A percentile compares a stretch with the other conserved stretches of the same genome.
Conservation (phyloP, 2,888 invertebrate genomes). For the Nomada lathburiana region DNA sequence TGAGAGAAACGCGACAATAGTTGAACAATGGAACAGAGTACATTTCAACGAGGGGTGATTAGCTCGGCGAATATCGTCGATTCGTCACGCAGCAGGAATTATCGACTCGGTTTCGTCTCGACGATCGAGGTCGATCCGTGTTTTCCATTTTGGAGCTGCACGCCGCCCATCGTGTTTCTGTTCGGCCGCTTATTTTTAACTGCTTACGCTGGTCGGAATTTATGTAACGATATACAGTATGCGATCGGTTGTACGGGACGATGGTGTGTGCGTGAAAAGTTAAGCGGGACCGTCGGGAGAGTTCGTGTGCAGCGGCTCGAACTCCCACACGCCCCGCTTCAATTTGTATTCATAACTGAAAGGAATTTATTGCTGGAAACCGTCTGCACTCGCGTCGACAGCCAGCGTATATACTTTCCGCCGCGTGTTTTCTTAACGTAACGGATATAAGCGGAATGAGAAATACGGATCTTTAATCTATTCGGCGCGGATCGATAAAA, state of each 20-base stretch:
- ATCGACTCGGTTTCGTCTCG: constrained; percentile 1
- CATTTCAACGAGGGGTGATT: constrained; percentile 3
- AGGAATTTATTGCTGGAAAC: constrained; percentile 42
- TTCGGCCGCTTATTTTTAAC: constrained; percentile 47
- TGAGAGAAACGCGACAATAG: neutral
- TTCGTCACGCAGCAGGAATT: constrained; percentile 13
- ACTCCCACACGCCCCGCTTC: constrained; percentile 39
- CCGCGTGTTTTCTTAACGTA: neutral
- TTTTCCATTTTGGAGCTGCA: constrained; percentile 44
- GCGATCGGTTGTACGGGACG: constrained; percentile 33
- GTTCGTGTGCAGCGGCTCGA: constrained; percentile 18
- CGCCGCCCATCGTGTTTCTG: constrained; percentile 25
- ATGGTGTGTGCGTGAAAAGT: constrained; percentile 26
- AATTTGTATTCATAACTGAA: constrained; percentile 44
- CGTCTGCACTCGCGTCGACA: neutral
- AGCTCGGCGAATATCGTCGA: neutral
- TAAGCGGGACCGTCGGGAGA: constrained; percentile 22
- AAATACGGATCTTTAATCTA: neutral
- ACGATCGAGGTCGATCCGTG: constrained; percentile 13
- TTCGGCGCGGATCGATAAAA: neutral
- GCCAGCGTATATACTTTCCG: neutral
- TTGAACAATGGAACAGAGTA: no score
- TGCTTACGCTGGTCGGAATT: constrained; percentile 45
- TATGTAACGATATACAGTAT: constrained; percentile 41
- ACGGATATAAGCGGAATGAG: neutral